phyloP scores from a whole-genome alignment of 2,113 vertebrate genomes.

The Triplophysa rosa region DNA sequence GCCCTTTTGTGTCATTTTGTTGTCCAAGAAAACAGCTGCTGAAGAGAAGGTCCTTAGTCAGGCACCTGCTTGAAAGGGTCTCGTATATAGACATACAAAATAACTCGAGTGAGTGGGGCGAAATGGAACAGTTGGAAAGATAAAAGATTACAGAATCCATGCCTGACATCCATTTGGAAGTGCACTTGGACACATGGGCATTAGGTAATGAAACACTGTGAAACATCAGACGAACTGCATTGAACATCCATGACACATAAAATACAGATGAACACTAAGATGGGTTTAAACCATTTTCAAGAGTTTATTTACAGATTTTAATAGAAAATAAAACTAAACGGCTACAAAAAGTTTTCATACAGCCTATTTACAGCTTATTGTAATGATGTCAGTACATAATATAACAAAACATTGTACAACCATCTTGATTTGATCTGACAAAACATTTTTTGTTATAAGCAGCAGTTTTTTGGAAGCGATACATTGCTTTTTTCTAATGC shows the following conservation, averaged over 20 bases:
- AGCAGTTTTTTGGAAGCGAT: not conserved
- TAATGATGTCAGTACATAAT: not conserved
- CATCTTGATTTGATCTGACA: not conserved
- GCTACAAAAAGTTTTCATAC: slow-evolving; percentile 68
- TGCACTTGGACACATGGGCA: not conserved
- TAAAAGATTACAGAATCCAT: not conserved
- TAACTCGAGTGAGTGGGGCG: slow-evolving; percentile 5
- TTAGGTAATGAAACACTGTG: not conserved
- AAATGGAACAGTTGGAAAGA: slow-evolving; percentile 6
- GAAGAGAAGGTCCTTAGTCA: slow-evolving; percentile 60
- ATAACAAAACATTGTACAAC: slow-evolving; percentile 10
- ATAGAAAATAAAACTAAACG: slow-evolving; percentile 72
- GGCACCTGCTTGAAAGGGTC: slow-evolving; percentile 69
- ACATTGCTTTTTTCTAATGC: not conserved
- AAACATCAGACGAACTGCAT: not conserved
- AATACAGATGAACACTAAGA: not conserved
- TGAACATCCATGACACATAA: not conserved
- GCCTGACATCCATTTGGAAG: not conserved
- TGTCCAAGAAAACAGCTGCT: slow-evolving; percentile 75
- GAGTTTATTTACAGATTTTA: slow-evolving; percentile 66
- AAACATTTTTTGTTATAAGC: not conserved
- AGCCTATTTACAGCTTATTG: slow-evolving; percentile 69
- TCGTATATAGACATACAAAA: slow-evolving; percentile 41
- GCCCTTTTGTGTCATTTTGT: slow-evolving; percentile 59
- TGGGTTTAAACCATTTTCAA: not conserved